Base-by-base conservation (phyloP, 2,797 vertebrate species). In the Nyctibius grandis region DNA sequence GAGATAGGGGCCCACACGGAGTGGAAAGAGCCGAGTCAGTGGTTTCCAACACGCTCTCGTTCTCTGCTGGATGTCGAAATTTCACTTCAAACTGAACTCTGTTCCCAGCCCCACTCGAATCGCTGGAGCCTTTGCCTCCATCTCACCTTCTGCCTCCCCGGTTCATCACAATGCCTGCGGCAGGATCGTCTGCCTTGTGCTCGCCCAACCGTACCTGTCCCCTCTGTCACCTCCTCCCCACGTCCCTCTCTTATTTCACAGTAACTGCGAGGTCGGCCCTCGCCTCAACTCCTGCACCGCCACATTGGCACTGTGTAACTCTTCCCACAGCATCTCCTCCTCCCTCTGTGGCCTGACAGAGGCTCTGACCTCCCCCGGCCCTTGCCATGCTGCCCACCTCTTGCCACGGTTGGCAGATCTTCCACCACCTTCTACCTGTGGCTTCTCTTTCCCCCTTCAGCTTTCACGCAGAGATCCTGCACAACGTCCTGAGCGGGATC, bases 381-480 rank as follows among this genome's bases (percentile, higher is more conserved):
- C 19, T 63, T 36, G 44, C 25, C 0, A 0, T 15, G 45, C 48
- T 34, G 26, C 29, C 14, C 0, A 3, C 17, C 22, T 42, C 33
- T 15, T 28, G n/a, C n/a, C 34, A 0, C 3, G 1, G 7, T 12
- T 51, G 45, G 51, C n/a, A 70, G 51, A 13, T 44, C 38, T 65
- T 29, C 42, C 31, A 9, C 23, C 45, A 19, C 6, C 11, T 60
- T 42, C 56, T 6, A 9, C 8, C 19, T 75, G 22, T 45, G 44
- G 44, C 44, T 45, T 45, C 17, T 18, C 44, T 19, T 44, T 28
- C 7, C 8, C 16, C 7, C 13, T 36, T 36, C 31, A 4, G n/a
- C 56, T 61, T 40, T 56, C n/a, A 7, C 0, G 4, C n/a, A 57
- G 56, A 57, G 22, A 57, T 25, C 21, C 21, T 34, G 56, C 6